phyloP scores from a whole-genome alignment of 2,113 vertebrate species.

The Gambusia affinis region DNA sequence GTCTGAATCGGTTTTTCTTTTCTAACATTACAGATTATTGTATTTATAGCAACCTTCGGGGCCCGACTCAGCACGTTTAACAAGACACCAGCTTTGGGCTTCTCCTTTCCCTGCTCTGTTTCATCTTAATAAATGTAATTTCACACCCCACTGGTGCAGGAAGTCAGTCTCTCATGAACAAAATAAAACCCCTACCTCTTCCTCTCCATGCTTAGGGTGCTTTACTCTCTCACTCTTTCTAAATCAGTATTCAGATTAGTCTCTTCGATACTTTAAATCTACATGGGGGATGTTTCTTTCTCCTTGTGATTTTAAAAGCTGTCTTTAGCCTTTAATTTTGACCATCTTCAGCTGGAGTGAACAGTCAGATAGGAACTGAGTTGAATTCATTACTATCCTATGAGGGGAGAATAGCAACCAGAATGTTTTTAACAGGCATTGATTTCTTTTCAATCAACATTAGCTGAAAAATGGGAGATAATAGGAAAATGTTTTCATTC shows the following conservation, averaged over 20 bases:
- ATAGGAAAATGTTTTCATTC: not conserved
- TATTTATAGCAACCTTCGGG: not conserved
- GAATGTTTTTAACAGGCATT: not conserved
- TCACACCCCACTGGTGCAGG: not conserved
- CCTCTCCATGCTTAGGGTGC: not conserved
- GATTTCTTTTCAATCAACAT: not conserved
- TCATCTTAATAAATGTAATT: conserved; percentile 6
- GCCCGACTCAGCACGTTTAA: not conserved
- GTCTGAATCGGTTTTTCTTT: not conserved
- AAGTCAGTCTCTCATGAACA: not conserved
- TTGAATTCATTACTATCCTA: not conserved
- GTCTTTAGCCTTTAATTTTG: not conserved
- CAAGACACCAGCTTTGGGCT: not conserved
- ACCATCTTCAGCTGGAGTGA: not conserved
- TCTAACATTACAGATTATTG: not conserved
- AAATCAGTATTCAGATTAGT: not conserved
- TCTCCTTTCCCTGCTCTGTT: not conserved
- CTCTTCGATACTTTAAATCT: too few relatives aligned
- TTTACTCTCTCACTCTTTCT: not conserved
- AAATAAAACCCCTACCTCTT: not conserved
- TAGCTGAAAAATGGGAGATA: not conserved
- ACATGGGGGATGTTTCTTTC: too few relatives aligned
- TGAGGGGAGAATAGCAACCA: not conserved
- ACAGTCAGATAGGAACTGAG: not conserved
- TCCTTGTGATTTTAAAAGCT: not conserved